Base-by-base conservation (phyloP, 2,888 invertebrate genomes). In the Ochlodes sylvanus region DNA sequence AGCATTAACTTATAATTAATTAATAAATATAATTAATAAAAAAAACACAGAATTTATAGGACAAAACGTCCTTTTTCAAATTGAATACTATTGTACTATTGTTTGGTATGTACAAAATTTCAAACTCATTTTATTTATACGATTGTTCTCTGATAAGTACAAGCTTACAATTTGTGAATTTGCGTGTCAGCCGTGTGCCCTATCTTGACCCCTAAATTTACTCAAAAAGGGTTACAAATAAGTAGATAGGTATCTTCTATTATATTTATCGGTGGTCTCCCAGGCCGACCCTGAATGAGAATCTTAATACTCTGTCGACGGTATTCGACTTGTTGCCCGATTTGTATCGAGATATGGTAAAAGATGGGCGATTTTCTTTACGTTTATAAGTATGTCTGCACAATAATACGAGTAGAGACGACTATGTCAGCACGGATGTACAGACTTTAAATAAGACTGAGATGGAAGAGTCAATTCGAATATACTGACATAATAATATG, bases 191-290 rank as follows among this genome's bases (percentile, higher is more conserved):
- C 15, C 55, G 32, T 38, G 38, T 10, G 14, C 63, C 63, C 21
- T 55, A 63, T 21, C 42, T 7, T 32, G 44, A 55, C 55, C 44
- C 17, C 32, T 41, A 56, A 64, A 44, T 56, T 64, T 34, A 12
- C 52, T 52, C 19, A 56, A 34, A 63, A 63, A 56, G 63, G 63
- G 56, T 64, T 64, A 64, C 44, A 64, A 64, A 64, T 64, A 64
- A 47, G 44, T 32, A 56, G 63, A 64, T 64, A 47, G 56, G 63
- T 47, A 64, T 56, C 63, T 64, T 19, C 63, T 55, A 64, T 56
- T 64, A 64, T 64, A 56, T 56, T 56, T 64, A 63, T 63, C 63
- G 42, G 21, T 21, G 63, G 44, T 17, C 34, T 56, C 56, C 12
- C 56, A 63, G 44, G 56, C 63, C 15, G 44, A 32, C 42, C 54